Conservation (phyloP, 2,888 invertebrate genomes). For the Hoplodrina ambigua region DNA sequence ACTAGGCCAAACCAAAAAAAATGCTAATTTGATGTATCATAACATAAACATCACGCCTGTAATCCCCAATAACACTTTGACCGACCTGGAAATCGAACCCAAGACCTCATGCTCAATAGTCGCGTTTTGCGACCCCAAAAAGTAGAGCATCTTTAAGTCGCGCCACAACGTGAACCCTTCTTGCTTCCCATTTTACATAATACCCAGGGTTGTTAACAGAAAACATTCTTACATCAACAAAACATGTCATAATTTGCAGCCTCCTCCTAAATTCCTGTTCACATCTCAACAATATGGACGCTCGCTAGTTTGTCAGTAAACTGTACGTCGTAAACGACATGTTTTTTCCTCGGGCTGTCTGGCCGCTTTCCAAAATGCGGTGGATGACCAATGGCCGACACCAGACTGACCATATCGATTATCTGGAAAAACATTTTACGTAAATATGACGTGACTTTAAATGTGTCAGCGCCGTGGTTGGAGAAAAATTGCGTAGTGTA, state of each 20-base stretch:
- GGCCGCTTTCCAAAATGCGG: constrained; percentile 50
- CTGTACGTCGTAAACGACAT: constrained; percentile 34
- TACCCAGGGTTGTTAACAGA: background rate
- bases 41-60: no score
- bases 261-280: constrained; percentile 32
- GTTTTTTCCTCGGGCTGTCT: constrained; percentile 51
- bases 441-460: constrained; percentile 37
- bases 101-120: no score
- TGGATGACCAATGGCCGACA: constrained; percentile 54
- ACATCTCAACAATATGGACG: constrained; percentile 31
- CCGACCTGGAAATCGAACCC: no score
- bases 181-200: background rate
- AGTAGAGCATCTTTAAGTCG: no score
- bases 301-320: constrained; percentile 36
- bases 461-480: constrained; percentile 8
- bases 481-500: background rate
- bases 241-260: constrained; percentile 42
- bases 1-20: no score
- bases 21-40: no score
- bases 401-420: constrained; percentile 47
- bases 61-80: no score
- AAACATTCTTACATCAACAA: constrained; percentile 22
- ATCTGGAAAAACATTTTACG: constrained; percentile 20
- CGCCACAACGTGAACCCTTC: background rate
- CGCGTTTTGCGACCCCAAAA: no score